Conservation (phyloP, 2,797 vertebrate species). For the Gambusia yucatana region DNA sequence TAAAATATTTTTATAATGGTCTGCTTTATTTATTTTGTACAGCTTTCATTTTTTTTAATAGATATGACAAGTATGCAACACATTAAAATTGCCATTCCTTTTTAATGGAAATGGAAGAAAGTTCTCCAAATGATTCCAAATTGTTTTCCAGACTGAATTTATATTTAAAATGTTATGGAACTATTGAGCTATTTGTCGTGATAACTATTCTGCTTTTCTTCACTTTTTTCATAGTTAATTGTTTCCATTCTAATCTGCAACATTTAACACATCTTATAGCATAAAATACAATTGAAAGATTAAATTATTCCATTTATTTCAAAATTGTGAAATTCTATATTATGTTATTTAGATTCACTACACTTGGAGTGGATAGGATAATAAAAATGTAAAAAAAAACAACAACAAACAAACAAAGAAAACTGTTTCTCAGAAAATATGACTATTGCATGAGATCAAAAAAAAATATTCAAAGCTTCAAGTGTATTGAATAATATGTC, state of each 20-base stretch:
- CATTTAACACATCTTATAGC: not conserved
- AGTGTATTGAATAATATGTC: not conserved
- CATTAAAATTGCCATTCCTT: not conserved
- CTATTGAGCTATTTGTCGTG: not conserved
- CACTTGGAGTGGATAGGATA: too few species aligned
- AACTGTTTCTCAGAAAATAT: not conserved
- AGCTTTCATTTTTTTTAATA: not conserved
- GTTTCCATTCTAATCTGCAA: not conserved
- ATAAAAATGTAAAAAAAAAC: not conserved
- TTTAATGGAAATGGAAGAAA: not conserved
- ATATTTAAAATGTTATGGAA: not conserved
- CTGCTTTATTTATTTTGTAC: not conserved
- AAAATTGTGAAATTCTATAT: not conserved
- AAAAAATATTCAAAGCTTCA: not conserved
- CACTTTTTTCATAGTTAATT: not conserved
- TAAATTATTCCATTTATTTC: not conserved
- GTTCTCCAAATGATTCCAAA: not conserved
- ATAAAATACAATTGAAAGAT: not conserved
- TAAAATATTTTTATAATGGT: not conserved
- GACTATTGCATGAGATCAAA: not conserved
- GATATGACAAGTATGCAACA: not conserved
- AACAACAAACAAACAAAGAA: too few species aligned
- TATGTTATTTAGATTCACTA: too few species aligned
- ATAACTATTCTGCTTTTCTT: not conserved
- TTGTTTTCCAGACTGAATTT: not conserved